Conservation (phyloP, 2,113 vertebrate species). For the Ovis canadensis region DNA sequence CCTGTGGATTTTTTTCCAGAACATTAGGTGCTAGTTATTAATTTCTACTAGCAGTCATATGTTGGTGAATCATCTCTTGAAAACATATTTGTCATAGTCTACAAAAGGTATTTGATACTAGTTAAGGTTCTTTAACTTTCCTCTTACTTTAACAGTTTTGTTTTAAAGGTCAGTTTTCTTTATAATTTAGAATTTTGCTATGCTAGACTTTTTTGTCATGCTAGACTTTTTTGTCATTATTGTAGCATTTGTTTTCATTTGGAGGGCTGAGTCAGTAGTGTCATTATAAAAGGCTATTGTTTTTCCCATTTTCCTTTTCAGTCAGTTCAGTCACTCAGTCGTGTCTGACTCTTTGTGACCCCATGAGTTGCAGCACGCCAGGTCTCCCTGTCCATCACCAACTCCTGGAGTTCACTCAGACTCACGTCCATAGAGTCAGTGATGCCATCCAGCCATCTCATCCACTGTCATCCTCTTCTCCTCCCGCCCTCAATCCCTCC, state of each 20-base stretch:
- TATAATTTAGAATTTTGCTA: not conserved
- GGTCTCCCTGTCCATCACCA: too few species aligned
- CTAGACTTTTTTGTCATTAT: not conserved
- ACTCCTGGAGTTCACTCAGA: too few species aligned
- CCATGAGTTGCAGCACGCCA: too few species aligned
- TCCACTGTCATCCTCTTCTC: too few species aligned
- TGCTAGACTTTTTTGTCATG: not conserved
- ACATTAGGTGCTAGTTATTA: not conserved
- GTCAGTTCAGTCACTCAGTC: too few species aligned
- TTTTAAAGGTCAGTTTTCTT: not conserved
- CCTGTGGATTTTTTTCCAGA: not conserved
- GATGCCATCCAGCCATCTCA: too few species aligned
- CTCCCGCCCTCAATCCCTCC: too few species aligned
- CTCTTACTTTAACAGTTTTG: slow-evolving; percentile 6
- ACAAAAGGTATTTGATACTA: not conserved
- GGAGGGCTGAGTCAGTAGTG: not conserved
- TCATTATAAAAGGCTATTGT: not conserved
- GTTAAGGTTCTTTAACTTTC: not conserved
- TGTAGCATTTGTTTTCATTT: slow-evolving; percentile 9
- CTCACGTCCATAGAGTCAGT: fast-evolving
- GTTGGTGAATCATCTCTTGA: slow-evolving; percentile 17
- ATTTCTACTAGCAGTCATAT: not conserved
- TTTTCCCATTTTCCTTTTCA: not conserved
- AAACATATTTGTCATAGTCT: not conserved
- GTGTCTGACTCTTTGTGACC: too few species aligned